These are phyloP conservation scores for Stenopsyche tienmushanensis DNA, from an alignment of 1,140 invertebrate species.

Conservation along the genomic window DNA sequence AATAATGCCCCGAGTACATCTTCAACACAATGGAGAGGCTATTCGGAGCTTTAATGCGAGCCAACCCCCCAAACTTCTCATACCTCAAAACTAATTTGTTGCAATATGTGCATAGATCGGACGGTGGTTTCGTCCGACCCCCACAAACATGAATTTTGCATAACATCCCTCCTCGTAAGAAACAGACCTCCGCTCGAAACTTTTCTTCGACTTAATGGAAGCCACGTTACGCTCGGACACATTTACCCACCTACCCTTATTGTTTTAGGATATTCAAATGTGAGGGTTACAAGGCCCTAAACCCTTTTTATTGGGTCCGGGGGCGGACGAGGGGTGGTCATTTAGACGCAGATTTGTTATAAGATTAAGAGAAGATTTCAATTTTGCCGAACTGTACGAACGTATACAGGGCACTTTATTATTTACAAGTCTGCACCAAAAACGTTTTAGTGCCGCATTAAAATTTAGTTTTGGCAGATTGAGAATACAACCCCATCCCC, in stretches of 20 bases:
- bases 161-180: slow-evolving; percentile 29
- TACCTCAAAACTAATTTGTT: slow-evolving; percentile 58
- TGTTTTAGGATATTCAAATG: slow-evolving; percentile 56
- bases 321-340: slow-evolving; percentile 49
- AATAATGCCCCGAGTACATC: no score
- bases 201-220: slow-evolving; percentile 38
- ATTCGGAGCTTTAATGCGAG: no score
- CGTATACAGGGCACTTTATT: background rate
- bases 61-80: no score
- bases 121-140: background rate
- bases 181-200: slow-evolving; percentile 26
- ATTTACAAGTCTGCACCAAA: no score
- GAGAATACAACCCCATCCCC: background rate
- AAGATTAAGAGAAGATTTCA: slow-evolving; percentile 61
- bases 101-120: slow-evolving; percentile 57
- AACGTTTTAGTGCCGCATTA: no score
- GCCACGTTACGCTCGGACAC: slow-evolving; percentile 47
- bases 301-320: slow-evolving; percentile 40
- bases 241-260: slow-evolving; percentile 45
- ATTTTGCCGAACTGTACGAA: slow-evolving; percentile 55
- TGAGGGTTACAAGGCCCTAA: slow-evolving; percentile 31
- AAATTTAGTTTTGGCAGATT: no score
- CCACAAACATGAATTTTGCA: slow-evolving; percentile 33
- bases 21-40: no score
- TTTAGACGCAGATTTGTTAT: slow-evolving; percentile 60